These are phyloP conservation scores for Phalacrocorax pelagicus DNA, from an alignment of 2,113 vertebrate genomes.

Conservation along the genomic window DNA sequence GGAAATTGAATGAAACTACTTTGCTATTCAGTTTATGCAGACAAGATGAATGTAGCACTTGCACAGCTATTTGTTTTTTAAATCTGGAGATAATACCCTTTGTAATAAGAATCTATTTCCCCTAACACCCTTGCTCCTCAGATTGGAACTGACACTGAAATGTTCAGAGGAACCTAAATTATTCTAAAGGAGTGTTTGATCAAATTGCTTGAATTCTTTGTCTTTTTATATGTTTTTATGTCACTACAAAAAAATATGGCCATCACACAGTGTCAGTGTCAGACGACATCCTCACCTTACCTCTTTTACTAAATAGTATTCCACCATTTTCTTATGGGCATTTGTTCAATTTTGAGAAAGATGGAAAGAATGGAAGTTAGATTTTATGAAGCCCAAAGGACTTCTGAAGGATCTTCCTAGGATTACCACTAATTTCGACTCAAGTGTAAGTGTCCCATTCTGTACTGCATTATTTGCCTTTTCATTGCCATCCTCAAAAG, in stretches of 20 bases:
- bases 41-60: background rate
- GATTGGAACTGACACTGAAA: background rate
- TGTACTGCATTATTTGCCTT: background rate
- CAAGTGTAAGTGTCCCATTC: background rate
- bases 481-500: constrained; percentile 3
- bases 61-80: background rate
- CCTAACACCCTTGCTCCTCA: background rate
- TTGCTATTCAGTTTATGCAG: background rate
- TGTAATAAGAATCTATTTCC: background rate
- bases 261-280: background rate
- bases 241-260: background rate
- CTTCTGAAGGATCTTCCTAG: background rate
- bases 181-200: background rate
- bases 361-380: background rate
- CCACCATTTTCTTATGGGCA: background rate
- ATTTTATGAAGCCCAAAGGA: background rate
- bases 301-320: background rate
- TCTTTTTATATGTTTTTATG: background rate
- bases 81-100: background rate
- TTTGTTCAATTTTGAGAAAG: background rate
- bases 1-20: background rate
- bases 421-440: background rate
- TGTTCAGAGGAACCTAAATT: background rate
- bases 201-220: background rate
- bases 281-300: background rate